phyloP scores from a whole-genome alignment of 2,888 invertebrate species.

The Cephus runcator region DNA sequence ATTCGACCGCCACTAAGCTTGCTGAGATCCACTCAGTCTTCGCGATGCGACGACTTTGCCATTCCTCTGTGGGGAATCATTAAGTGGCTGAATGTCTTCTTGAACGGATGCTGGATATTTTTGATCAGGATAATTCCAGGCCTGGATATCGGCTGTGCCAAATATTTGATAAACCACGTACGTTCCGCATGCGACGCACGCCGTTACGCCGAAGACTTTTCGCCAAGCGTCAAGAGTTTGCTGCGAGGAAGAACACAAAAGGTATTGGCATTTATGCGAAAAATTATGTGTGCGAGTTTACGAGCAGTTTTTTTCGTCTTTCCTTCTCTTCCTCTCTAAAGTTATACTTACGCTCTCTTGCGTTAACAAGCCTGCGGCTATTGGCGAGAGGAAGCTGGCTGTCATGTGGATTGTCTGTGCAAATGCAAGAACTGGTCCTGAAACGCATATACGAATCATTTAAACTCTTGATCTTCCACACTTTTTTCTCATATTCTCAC shows the following conservation, averaged over 20 bases:
- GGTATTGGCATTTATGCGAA: background rate
- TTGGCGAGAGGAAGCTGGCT: slow-evolving; percentile 77
- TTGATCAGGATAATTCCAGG: slow-evolving; percentile 68
- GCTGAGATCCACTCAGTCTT: slow-evolving; percentile 35
- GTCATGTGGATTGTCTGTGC: slow-evolving; percentile 84
- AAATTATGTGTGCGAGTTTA: background rate
- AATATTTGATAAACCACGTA: slow-evolving; percentile 75
- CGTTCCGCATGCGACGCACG: slow-evolving; percentile 71
- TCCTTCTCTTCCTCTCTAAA: background rate
- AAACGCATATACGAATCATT: slow-evolving; percentile 4
- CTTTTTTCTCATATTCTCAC: background rate
- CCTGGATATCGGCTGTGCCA: slow-evolving; percentile 73
- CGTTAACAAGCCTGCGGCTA: slow-evolving; percentile 73
- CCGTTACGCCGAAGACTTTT: slow-evolving; percentile 73
- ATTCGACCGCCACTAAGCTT: slow-evolving; percentile 36
- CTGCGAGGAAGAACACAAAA: slow-evolving; percentile 38
- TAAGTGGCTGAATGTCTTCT: slow-evolving; percentile 58
- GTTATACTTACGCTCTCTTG: slow-evolving; percentile 68
- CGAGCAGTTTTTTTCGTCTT: background rate
- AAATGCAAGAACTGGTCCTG: slow-evolving; percentile 75
- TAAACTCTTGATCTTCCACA: background rate
- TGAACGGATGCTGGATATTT: slow-evolving; percentile 48
- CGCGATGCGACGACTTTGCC: slow-evolving; percentile 38
- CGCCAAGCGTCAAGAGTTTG: slow-evolving; percentile 71
- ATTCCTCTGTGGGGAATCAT: slow-evolving; percentile 49